Evolutionary conservation across 2,113 vertebrate species (phyloP), one percentile per base, ranked within the genome.

Genomic region (Catharus fuscescens): DNA sequence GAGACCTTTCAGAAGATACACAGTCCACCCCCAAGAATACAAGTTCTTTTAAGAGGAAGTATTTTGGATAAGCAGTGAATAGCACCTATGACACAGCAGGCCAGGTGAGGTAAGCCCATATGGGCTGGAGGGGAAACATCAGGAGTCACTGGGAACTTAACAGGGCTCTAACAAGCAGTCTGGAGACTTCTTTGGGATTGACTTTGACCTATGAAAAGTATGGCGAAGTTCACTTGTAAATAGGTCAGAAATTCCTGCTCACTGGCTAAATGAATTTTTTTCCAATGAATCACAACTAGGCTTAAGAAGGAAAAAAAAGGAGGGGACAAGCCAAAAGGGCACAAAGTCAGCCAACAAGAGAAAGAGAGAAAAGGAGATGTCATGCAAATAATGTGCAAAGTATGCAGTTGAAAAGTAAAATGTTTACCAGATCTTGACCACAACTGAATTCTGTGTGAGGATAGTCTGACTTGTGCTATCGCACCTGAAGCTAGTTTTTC

Each of bases 291-390:
- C 34, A 88, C 42, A 16, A 38, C 31, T 8, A 72, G 38, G 16
- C 45, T 78, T 45, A 59, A 54, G 62, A 69, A 56, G 14, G 2
- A 24, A 40, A 86, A 69, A 78, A 38, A 16, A 59, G 8, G 2
- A 8, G 8, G 16, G 47, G 45, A 26, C 71, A 89, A 93, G 89
- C 91, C 84, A 85, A 76, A 93, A 91, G 80, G 86, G 56, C 72
- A 90, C 19, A 10, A 78, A 95, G 89, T 95, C 91, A 92, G 91
- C 70, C 94, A 95, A 78, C 47, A 69, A 89, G 54, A 25, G 73
- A 64, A 74, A 56, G 47, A 70, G 64, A 53, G 34, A 80, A 77
- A 89, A 80, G 29, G 21, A n/a, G 57, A 42, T 23, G 56, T 80
- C 88, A 77, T 24, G 28, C 25, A 82, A 86, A 81, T 16, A 72